phyloP scores from a whole-genome alignment of 1,140 invertebrate species.

The Zaprionus davidi region DNA sequence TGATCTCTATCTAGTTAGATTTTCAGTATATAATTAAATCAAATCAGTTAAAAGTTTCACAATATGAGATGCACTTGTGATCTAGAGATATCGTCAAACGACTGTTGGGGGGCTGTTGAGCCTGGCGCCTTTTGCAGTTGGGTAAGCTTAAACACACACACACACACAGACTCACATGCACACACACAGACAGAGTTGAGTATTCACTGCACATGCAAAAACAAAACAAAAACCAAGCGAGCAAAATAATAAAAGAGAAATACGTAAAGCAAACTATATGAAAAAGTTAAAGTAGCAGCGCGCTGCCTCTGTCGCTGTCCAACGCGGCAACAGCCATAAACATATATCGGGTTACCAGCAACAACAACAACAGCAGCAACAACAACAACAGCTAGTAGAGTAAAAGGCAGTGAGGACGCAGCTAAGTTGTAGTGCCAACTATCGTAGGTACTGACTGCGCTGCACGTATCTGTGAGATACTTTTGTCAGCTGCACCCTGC shows the following conservation, averaged over 20 bases:
- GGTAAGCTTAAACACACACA: neutral
- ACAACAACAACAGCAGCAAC: constrained; percentile 38
- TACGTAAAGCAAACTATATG: constrained; percentile 12
- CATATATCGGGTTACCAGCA: constrained; percentile 76
- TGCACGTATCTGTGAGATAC: constrained; percentile 72
- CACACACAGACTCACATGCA: too few relatives aligned
- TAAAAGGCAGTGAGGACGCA: constrained; percentile 43
- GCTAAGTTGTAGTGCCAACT: constrained; percentile 63
- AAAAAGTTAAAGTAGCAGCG: constrained; percentile 80
- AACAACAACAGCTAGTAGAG: constrained; percentile 16
- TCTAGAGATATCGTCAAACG: neutral
- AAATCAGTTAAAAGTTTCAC: neutral
- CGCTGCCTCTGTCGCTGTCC: constrained; percentile 39
- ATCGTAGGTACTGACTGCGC: constrained; percentile 50
- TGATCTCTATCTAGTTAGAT: neutral
- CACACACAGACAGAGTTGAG: neutral
- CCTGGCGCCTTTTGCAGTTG: constrained; percentile 66
- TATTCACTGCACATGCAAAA: constrained; percentile 25
- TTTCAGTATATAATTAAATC: neutral
- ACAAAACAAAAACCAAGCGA: constrained; percentile 23
- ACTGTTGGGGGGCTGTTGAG: neutral
- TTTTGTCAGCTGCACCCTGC: constrained; percentile 46
- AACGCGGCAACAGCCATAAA: constrained; percentile 79
- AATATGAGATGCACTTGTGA: neutral
- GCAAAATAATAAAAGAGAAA: constrained; percentile 46